A percentile compares a stretch with the other conserved stretches of the same genome.
phyloP scores from a whole-genome alignment of 1,140 invertebrate species.

The Onthophagus taurus region DNA sequence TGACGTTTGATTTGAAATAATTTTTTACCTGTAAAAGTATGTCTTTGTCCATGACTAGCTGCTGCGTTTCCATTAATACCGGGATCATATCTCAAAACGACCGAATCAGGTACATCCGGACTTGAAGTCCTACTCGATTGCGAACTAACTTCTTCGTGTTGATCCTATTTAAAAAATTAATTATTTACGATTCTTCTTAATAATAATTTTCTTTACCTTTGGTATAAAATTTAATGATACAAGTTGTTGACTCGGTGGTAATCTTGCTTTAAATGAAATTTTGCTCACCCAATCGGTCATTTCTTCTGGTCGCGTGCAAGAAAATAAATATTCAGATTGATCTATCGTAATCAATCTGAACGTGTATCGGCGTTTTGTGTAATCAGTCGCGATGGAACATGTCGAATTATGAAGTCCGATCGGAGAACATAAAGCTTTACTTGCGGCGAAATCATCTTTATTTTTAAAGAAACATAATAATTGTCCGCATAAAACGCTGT shows the following conservation, averaged over 20 bases:
- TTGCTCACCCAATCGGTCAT: conserved; percentile 93
- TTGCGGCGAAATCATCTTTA: conserved; percentile 77
- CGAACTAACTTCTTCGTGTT: conserved; percentile 35
- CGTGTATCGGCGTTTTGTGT: conserved; percentile 91
- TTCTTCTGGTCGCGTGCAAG: conserved; percentile 59
- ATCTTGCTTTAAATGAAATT: conserved; percentile 84
- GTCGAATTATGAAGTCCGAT: conserved; percentile 80
- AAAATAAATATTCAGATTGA: conserved; percentile 87
- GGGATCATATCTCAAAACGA: conserved; percentile 28
- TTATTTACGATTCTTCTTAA: conserved; percentile 6
- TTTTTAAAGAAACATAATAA: conserved; percentile 97
- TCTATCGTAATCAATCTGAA: conserved; percentile 82
- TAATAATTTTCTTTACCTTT: conserved; percentile 25
- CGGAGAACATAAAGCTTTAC: conserved; percentile 82
- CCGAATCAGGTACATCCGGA: conserved; percentile 32
- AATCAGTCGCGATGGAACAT: conserved; percentile 81
- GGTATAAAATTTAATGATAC: conserved; percentile 62
- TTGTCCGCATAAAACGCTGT: conserved; percentile 93
- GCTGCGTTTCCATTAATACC: conserved; percentile 26
- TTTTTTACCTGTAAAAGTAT: conserved; percentile 31
- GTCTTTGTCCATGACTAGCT: conserved; percentile 20
- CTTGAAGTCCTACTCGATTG: conserved; percentile 36
- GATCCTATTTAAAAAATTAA: conserved; percentile 22
- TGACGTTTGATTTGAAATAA: conserved; percentile 5
- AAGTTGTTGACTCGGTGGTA: conserved; percentile 85